Percentiles rank a stretch among this genome's conserved stretches.
Evolutionary conservation across 2,113 vertebrate species (phyloP).

Genomic region (Athene noctua): DNA sequence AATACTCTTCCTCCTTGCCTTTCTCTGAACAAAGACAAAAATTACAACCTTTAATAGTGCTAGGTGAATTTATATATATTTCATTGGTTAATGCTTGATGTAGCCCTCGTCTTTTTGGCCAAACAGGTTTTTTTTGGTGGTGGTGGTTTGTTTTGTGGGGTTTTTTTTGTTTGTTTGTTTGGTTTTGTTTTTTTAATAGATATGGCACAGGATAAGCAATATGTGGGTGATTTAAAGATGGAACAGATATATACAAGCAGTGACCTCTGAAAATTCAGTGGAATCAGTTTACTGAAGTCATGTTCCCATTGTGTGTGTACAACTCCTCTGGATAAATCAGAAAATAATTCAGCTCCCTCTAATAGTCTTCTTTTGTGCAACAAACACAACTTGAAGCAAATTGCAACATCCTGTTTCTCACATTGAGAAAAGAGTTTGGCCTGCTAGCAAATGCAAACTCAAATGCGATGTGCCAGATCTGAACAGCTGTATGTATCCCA

Average conservation of each 20-base stretch:
- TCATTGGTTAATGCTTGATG: background rate
- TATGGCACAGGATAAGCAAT: background rate
- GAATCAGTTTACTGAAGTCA: background rate
- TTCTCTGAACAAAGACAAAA: background rate
- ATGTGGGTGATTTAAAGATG: background rate
- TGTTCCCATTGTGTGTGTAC: background rate
- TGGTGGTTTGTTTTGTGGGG: too few species aligned
- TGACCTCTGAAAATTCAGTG: background rate
- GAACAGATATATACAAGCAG: background rate
- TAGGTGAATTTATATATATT: background rate
- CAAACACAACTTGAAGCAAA: background rate
- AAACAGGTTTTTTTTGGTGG: background rate
- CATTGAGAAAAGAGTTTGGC: background rate
- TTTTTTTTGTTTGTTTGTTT: too few species aligned
- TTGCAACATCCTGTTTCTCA: background rate
- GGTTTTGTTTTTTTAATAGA: background rate
- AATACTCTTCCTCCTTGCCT: background rate
- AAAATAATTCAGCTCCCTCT: background rate
- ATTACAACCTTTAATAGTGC: background rate
- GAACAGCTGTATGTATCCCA: slow-evolving; percentile 42
- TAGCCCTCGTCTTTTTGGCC: background rate
- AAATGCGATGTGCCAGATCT: background rate
- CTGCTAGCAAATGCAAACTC: background rate
- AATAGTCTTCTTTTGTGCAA: background rate
- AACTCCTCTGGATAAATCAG: background rate